Percentiles rank a stretch among this genome's conserved stretches.
These are phyloP conservation scores for Geodia barretti DNA, from an alignment of 37 sponge, comb jelly and placozoan species.

Conservation along the genomic window DNA sequence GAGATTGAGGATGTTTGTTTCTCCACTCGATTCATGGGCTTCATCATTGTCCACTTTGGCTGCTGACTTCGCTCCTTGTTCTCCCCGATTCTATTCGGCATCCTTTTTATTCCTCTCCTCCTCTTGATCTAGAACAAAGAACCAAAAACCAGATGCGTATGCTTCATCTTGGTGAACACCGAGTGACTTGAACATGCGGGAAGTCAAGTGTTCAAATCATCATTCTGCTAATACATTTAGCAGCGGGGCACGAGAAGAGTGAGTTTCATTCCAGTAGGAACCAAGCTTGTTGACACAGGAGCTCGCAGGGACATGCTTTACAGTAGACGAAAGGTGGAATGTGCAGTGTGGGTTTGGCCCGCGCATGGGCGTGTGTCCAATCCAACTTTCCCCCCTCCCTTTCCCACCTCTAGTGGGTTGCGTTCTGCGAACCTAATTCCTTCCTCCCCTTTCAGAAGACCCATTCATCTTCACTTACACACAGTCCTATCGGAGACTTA, in stretches of 20 bases:
- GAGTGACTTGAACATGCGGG: constrained; percentile 89
- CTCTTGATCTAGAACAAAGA: constrained; percentile 72
- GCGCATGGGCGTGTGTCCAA: not conserved
- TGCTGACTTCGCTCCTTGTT: not conserved
- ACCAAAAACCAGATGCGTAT: constrained; percentile 78
- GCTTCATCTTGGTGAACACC: constrained; percentile 85
- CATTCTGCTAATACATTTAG: constrained; percentile 82
- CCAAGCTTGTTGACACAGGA: constrained; percentile 73
- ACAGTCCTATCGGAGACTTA: no score
- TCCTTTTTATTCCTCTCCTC: not conserved
- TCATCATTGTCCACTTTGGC: not conserved
- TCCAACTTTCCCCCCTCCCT: not conserved
- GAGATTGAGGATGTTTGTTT: not conserved
- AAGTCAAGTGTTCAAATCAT: constrained; percentile 98
- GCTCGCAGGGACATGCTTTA: constrained; percentile 66
- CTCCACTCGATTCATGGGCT: constrained; percentile 19
- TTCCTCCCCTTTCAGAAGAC: not conserved
- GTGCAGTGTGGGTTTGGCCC: no score
- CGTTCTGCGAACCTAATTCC: not conserved
- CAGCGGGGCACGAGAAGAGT: constrained; percentile 77
- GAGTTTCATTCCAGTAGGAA: constrained; percentile 91
- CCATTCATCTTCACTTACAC: constrained; percentile 3
- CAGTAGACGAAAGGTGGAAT: constrained; percentile 25
- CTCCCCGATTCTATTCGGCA: not conserved
- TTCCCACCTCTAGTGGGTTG: not conserved